Conservation (phyloP, 2,797 vertebrate species). For the Acrossocheilus wenchowensis region DNA sequence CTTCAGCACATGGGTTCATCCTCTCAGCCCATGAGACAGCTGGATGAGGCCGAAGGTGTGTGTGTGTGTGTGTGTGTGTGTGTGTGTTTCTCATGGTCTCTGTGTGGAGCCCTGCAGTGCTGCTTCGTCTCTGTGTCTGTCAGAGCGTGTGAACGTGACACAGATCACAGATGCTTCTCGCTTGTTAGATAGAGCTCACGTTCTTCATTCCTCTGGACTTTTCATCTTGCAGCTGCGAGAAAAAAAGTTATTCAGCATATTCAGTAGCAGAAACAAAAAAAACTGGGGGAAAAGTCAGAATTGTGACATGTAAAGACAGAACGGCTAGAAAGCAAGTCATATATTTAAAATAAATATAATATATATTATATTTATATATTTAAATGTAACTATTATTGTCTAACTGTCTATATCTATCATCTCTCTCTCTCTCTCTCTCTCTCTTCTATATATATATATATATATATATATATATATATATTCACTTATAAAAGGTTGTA, state of each 20-base stretch:
- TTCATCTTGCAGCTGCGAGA: neutral
- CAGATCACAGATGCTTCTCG: neutral
- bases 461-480: too few relatives aligned
- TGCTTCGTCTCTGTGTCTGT: neutral
- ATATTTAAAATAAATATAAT: too few relatives aligned
- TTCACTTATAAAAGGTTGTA: neutral
- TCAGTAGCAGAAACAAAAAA: neutral
- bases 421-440: too few relatives aligned
- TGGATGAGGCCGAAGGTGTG: neutral
- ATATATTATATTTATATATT: too few relatives aligned
- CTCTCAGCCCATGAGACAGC: neutral
- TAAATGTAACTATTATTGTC: too few relatives aligned
- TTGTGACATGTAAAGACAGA: neutral
- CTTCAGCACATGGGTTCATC: neutral
- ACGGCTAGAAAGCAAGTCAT: neutral
- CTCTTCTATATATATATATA: too few relatives aligned
- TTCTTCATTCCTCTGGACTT: slow-evolving; percentile 8
- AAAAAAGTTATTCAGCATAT: neutral
- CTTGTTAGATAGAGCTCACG: neutral
- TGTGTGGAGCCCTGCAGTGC: neutral
- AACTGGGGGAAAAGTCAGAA: too few relatives aligned
- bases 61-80: neutral
- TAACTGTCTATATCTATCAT: too few relatives aligned
- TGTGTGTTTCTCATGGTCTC: slow-evolving; percentile 21
- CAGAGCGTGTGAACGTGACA: slow-evolving; percentile 35